Evolutionary conservation across 2,888 invertebrate genomes (phyloP).

Genomic region (Drosophila lacicola): DNA sequence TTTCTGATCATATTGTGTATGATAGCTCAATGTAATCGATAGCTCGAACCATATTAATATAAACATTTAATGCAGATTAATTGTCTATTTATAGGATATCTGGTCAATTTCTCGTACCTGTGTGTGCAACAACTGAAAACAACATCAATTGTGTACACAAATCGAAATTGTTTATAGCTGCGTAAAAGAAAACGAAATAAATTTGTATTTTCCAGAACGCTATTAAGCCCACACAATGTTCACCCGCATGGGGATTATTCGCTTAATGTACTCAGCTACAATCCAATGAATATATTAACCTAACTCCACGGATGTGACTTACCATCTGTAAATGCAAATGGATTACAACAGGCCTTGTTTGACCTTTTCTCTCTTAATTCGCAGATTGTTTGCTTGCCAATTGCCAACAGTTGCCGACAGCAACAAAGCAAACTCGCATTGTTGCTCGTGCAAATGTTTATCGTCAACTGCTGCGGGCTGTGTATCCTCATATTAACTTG

Average conservation of each 20-base stretch:
- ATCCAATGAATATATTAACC: conserved; percentile 5
- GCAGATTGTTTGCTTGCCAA: conserved; percentile 35
- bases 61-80: no score
- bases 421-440: conserved; percentile 11
- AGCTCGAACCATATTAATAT: no score
- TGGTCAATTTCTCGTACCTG: background rate
- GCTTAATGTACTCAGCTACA: conserved; percentile 21
- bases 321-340: conserved; percentile 7
- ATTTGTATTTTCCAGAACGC: background rate
- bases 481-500: conserved; percentile 34
- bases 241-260: conserved; percentile 1
- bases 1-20: no score
- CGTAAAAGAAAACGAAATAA: background rate
- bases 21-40: no score
- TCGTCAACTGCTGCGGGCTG: conserved; percentile 43
- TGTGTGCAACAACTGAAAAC: background rate
- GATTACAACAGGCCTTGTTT: conserved; percentile 11
- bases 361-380: background rate
- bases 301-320: background rate
- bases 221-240: background rate
- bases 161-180: conserved; percentile 12
- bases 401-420: conserved; percentile 20
- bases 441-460: conserved; percentile 24
- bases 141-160: background rate
- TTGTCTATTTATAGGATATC: background rate